Evolutionary conservation across 2,888 invertebrate species (phyloP).

Genomic region (Eudemis profundana): DNA sequence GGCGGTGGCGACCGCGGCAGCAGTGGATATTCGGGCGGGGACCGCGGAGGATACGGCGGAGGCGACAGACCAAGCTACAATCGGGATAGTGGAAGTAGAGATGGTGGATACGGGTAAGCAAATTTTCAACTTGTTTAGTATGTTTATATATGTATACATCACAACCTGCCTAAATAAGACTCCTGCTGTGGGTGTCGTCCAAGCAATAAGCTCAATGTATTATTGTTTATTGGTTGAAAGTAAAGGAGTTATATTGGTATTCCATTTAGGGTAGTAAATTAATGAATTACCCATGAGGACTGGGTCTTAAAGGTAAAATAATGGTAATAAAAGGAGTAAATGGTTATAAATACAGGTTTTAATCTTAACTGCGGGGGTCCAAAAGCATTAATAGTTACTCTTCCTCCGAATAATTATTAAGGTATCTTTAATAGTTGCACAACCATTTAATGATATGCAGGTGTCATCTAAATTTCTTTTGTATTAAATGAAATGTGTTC

Average conservation of each 20-base stretch:
- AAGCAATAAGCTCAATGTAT: background rate
- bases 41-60: slow-evolving; percentile 78
- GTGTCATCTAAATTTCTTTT: background rate
- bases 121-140: slow-evolving; percentile 17
- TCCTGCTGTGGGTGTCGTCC: background rate
- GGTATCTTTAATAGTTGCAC: background rate
- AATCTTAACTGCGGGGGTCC: background rate
- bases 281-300: too few relatives aligned
- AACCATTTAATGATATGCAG: background rate
- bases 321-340: too few relatives aligned
- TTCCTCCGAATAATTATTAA: background rate
- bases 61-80: slow-evolving; percentile 80
- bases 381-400: background rate
- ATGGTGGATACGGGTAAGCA: slow-evolving; percentile 86
- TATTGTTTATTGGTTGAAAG: background rate
- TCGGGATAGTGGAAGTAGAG: slow-evolving; percentile 86
- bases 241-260: too few relatives aligned
- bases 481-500: slow-evolving; percentile 11
- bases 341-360: too few relatives aligned
- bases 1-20: slow-evolving; percentile 66
- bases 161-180: background rate
- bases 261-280: too few relatives aligned
- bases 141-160: background rate
- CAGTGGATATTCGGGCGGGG: slow-evolving; percentile 73
- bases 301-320: too few relatives aligned